These are phyloP conservation scores for Aspidiotus rigidus DNA, from an alignment of 2,888 invertebrate genomes.

Conservation along the genomic window DNA sequence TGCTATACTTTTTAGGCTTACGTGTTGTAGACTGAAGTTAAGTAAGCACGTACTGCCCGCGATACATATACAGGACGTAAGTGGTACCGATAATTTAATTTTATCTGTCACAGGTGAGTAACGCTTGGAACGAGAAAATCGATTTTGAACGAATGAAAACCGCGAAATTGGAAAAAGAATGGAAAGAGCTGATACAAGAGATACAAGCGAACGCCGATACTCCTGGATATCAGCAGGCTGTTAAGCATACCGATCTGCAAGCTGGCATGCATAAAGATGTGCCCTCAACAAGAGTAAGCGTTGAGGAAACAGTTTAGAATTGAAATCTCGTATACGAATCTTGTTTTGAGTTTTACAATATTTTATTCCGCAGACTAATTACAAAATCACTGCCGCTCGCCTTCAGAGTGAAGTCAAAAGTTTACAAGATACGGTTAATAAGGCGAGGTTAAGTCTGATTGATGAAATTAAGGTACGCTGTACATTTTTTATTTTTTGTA, in stretches of 20 bases:
- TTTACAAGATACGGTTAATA: conserved; percentile 26
- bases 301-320: background rate
- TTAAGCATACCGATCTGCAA: conserved; percentile 29
- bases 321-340: background rate
- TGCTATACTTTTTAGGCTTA: too few species aligned
- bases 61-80: too few species aligned
- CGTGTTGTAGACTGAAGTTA: too few species aligned
- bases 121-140: conserved; percentile 29
- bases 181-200: conserved; percentile 18
- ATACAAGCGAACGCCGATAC: conserved; percentile 29
- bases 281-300: conserved; percentile 29
- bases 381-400: conserved; percentile 28
- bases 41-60: too few species aligned
- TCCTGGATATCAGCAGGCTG: conserved; percentile 29
- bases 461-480: conserved; percentile 31
- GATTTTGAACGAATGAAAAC: conserved; percentile 13
- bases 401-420: conserved; percentile 29
- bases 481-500: too few species aligned
- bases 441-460: conserved; percentile 20
- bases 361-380: conserved; percentile 24
- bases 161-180: conserved; percentile 20
- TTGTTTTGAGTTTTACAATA: background rate
- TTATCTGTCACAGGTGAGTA: conserved; percentile 13
- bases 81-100: too few species aligned
- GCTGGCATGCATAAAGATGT: conserved; percentile 20